phyloP scores from a whole-genome alignment of 1,140 invertebrate species.

The Drosophila rhopaloa region DNA sequence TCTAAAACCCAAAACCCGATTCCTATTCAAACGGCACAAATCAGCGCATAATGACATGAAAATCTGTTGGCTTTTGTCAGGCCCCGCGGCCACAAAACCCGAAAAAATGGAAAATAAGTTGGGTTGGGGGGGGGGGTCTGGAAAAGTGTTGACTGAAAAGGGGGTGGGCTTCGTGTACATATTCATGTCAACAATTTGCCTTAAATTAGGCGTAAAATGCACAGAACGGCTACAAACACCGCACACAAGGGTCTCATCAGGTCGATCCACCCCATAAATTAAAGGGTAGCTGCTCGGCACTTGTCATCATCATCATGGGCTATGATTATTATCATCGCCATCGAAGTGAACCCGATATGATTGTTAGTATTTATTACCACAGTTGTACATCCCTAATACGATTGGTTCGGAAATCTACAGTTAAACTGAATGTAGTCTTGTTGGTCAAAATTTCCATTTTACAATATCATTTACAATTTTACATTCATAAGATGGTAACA shows the following conservation, averaged over 20 bases:
- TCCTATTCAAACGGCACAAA: conserved; percentile 40
- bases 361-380: conserved; percentile 25
- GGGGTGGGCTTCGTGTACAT: background rate
- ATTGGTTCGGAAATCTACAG: too few species aligned
- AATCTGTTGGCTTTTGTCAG: conserved; percentile 79
- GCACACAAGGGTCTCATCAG: conserved; percentile 55
- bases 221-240: conserved; percentile 68
- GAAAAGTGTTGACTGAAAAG: conserved; percentile 13
- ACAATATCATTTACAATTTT: too few species aligned
- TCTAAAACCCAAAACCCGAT: conserved; percentile 14
- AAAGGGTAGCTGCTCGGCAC: conserved; percentile 66
- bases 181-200: conserved; percentile 79
- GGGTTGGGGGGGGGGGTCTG: background rate
- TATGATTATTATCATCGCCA: conserved; percentile 17
- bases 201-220: conserved; percentile 81
- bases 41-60: conserved; percentile 73
- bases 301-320: conserved; percentile 26
- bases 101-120: conserved; percentile 11
- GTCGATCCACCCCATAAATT: conserved; percentile 43
- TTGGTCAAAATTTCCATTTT: too few species aligned
- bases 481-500: too few species aligned
- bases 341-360: conserved; percentile 22
- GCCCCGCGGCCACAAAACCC: conserved; percentile 23
- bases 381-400: conserved; percentile 6
- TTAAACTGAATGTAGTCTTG: too few species aligned